A percentile compares a stretch with the other conserved stretches of the same genome.
Evolutionary conservation across 2,888 invertebrate species (phyloP).

Genomic region (Andrena bicolor): DNA sequence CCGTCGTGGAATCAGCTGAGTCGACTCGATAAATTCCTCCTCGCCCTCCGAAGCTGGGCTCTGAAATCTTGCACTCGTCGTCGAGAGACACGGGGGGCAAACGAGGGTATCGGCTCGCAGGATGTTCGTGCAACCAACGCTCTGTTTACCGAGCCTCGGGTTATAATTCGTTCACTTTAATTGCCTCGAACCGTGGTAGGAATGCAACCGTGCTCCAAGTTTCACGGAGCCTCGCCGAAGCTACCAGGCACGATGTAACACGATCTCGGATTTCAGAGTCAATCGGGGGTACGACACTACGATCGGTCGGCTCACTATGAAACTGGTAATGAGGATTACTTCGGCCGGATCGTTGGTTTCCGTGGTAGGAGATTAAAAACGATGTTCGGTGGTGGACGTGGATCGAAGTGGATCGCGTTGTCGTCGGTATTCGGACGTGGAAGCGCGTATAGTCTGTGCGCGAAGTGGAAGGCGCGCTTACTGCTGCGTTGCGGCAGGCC

Average conservation of each 20-base stretch:
- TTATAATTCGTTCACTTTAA: not conserved
- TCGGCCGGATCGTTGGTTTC: too few species aligned
- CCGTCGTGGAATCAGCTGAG: too few species aligned
- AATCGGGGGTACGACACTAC: not conserved
- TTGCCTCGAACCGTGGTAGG: not conserved
- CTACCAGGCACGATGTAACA: not conserved
- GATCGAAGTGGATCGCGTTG: not conserved
- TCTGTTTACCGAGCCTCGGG: not conserved
- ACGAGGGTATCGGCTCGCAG: too few species aligned
- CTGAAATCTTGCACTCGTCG: too few species aligned
- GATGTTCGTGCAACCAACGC: too few species aligned
- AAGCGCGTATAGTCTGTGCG: slow-evolving; percentile 46
- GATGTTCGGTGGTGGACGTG: not conserved
- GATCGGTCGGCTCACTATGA: not conserved
- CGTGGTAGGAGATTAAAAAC: not conserved
- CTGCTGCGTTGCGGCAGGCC: slow-evolving; percentile 82
- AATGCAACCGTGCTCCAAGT: not conserved
- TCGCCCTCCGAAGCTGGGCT: too few species aligned
- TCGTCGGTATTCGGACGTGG: not conserved
- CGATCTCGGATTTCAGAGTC: too few species aligned
- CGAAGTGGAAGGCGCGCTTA: slow-evolving; percentile 75
- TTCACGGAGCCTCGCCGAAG: not conserved
- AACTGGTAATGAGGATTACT: not conserved
- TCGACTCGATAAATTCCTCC: too few species aligned
- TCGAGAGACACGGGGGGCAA: too few species aligned